Evolutionary conservation across 2,888 invertebrate genomes (phyloP).

Genomic region (Timema cristinae): DNA sequence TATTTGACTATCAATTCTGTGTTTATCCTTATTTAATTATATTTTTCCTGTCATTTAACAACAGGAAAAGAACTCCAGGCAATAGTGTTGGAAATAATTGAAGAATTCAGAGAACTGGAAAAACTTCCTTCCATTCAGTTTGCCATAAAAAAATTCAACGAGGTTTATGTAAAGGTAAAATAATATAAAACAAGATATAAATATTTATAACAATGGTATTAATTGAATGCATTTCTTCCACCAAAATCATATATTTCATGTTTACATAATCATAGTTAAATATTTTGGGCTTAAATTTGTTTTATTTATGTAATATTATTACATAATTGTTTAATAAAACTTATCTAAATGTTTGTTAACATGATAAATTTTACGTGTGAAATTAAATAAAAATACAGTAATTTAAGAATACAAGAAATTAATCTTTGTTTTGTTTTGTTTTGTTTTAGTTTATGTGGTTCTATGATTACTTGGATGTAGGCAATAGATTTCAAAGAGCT

Average conservation of each 20-base stretch:
- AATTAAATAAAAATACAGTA: conserved; percentile 3
- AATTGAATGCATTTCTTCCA: neutral
- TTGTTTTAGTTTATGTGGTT: conserved; percentile 53
- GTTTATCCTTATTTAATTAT: no score
- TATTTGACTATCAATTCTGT: no score
- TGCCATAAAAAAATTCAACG: conserved; percentile 53
- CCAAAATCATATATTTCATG: neutral
- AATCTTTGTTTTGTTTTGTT: no score
- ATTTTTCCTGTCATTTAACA: no score
- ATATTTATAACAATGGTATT: neutral
- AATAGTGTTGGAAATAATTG: conserved; percentile 57
- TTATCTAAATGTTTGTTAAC: neutral
- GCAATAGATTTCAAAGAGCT: conserved; percentile 60
- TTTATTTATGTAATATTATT: neutral
- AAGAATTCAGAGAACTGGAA: conserved; percentile 57
- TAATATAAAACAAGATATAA: neutral
- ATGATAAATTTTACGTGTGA: conserved; percentile 5
- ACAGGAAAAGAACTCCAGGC: conserved; percentile 55
- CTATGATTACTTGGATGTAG: conserved; percentile 71
- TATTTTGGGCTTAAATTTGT: neutral
- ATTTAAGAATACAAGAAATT: neutral
- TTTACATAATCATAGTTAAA: neutral
- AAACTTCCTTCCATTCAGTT: conserved; percentile 59
- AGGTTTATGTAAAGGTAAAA: conserved; percentile 57
- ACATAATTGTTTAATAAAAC: neutral